Conservation (phyloP, 2,888 invertebrate genomes). For the Troides oblongomaculatus region DNA sequence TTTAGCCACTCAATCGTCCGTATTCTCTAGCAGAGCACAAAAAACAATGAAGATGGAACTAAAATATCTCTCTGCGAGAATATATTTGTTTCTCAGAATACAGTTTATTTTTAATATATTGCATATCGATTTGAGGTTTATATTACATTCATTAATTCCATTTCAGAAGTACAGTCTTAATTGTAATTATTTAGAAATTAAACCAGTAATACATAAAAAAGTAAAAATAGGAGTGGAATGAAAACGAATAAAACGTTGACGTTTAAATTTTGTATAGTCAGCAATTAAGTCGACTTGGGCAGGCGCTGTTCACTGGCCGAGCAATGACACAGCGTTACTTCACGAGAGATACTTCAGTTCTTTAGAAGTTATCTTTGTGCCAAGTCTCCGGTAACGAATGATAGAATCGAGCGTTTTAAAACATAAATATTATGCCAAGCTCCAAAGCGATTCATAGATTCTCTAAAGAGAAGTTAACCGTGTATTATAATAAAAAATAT, state of each 20-base stretch:
- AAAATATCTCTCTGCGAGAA: neutral
- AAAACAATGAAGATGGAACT: conserved; percentile 45
- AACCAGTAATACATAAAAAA: neutral
- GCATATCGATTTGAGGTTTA: neutral
- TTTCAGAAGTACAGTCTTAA: neutral
- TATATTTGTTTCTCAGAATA: conserved; percentile 1
- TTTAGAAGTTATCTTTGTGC: conserved; percentile 65
- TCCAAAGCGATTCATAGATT: conserved; percentile 35
- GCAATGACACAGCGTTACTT: conserved; percentile 75
- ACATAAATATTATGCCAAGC: conserved; percentile 52
- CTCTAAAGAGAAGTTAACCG: neutral
- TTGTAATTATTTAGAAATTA: neutral
- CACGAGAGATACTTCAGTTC: conserved; percentile 74
- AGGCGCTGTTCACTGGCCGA: conserved; percentile 50
- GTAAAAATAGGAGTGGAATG: conserved; percentile 9
- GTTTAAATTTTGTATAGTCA: conserved; percentile 29
- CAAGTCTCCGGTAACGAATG: conserved; percentile 68
- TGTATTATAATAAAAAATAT: neutral
- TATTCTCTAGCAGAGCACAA: conserved; percentile 52
- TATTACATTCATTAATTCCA: neutral
- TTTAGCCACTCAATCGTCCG: conserved; percentile 75
- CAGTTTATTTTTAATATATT: neutral
- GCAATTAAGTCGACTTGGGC: conserved; percentile 37
- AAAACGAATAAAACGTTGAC: conserved; percentile 25
- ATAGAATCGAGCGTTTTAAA: conserved; percentile 66